Evolutionary conservation across 2,797 vertebrate species (phyloP).

Genomic region (Gadopsis marmoratus): DNA sequence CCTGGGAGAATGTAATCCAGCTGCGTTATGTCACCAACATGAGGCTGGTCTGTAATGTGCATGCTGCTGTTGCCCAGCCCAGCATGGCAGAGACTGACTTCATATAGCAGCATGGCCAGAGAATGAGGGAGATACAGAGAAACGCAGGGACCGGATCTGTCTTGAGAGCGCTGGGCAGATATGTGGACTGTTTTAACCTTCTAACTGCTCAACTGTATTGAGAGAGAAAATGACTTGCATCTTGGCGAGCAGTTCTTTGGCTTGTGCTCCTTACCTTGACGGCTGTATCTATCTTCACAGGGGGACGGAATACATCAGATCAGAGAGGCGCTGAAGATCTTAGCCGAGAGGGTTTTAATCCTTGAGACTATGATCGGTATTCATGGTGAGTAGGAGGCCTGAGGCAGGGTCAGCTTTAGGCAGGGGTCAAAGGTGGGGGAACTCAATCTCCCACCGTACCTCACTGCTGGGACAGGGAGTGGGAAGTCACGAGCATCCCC

Average conservation of each 20-base stretch:
- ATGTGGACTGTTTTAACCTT: conserved; percentile 82
- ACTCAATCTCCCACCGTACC: conserved; percentile 57
- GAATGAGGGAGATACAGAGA: conserved; percentile 67
- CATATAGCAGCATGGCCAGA: conserved; percentile 83
- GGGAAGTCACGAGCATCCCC: conserved; percentile 80
- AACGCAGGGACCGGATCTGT: conserved; percentile 53
- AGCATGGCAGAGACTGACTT: conserved; percentile 75
- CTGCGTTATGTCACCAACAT: conserved; percentile 57
- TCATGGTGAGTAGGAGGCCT: conserved; percentile 97
- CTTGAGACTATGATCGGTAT: conserved; percentile 99
- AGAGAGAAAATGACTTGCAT: conserved; percentile 76
- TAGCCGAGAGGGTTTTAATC: conserved; percentile 99
- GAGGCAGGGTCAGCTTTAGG: conserved; percentile 85
- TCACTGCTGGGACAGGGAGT: conserved; percentile 65
- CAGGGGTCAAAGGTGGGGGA: conserved; percentile 74
- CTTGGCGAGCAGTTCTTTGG: conserved; percentile 83
- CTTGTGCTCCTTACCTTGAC: conserved; percentile 90
- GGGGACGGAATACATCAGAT: conserved; percentile 99
- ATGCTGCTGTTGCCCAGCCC: conserved; percentile 79
- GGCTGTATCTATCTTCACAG: conserved; percentile 94
- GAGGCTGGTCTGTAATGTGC: conserved; percentile 74
- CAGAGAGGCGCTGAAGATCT: conserved; percentile 99
- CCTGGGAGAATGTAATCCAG: conserved; percentile 48
- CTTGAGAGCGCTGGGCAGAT: conserved; percentile 67
- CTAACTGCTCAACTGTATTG: conserved; percentile 80